These are phyloP conservation scores for Himalopsyche japonica DNA, from an alignment of 2,888 invertebrate species.

Conservation along the genomic window DNA sequence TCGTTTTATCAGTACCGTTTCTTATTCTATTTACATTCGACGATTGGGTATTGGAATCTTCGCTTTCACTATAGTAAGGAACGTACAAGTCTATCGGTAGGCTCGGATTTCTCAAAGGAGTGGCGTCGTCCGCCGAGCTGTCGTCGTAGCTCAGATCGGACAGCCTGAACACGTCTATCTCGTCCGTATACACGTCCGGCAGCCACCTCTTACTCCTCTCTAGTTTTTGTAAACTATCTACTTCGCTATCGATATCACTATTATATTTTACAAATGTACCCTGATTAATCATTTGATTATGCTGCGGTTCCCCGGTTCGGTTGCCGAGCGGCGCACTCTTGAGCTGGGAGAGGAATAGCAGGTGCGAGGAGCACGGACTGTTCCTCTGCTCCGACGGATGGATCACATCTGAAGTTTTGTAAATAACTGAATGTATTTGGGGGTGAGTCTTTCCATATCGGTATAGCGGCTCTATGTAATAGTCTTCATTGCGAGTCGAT, in stretches of 20 bases:
- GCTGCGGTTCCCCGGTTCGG: not conserved
- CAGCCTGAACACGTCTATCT: slow-evolving; percentile 28
- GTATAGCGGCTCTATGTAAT: slow-evolving; percentile 80
- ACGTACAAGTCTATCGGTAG: slow-evolving; percentile 68
- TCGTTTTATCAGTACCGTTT: slow-evolving; percentile 59
- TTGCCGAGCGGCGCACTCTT: not conserved
- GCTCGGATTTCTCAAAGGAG: slow-evolving; percentile 65
- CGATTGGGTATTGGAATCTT: slow-evolving; percentile 51
- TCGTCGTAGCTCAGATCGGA: slow-evolving; percentile 45
- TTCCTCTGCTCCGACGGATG: slow-evolving; percentile 51
- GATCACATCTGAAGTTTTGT: slow-evolving; percentile 77
- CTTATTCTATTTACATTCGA: slow-evolving; percentile 55
- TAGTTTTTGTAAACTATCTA: slow-evolving; percentile 41
- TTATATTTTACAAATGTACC: slow-evolving; percentile 41
- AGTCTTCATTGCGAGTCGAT: slow-evolving; percentile 74
- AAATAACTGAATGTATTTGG: slow-evolving; percentile 80
- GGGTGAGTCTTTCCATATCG: slow-evolving; percentile 65
- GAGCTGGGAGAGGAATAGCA: slow-evolving; percentile 56
- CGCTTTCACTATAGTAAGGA: slow-evolving; percentile 66
- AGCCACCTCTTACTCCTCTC: slow-evolving; percentile 67
- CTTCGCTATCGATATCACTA: slow-evolving; percentile 46
- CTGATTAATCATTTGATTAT: slow-evolving; percentile 41
- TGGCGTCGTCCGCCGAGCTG: slow-evolving; percentile 53
- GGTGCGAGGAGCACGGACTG: slow-evolving; percentile 64
- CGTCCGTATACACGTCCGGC: slow-evolving; percentile 69